These are phyloP conservation scores for Dipodomys merriami DNA, from an alignment of 2,113 vertebrate species.

Conservation along the genomic window DNA sequence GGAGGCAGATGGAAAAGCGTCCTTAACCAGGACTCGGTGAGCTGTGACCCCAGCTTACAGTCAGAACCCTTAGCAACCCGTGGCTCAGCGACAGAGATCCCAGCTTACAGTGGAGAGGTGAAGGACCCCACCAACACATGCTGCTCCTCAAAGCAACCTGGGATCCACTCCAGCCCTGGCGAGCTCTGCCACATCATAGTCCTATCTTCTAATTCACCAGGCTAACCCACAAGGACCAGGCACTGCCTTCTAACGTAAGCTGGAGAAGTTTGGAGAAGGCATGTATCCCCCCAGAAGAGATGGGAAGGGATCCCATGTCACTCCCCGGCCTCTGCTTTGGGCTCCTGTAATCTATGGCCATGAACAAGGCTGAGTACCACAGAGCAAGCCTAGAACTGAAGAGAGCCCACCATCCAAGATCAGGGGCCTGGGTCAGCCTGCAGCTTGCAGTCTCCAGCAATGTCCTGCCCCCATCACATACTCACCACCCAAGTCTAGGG, in stretches of 20 bases:
- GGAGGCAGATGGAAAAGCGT: not conserved
- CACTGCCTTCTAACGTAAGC: not conserved
- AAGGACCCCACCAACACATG: not conserved
- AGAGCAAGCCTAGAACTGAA: not conserved
- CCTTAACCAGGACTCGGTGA: no score
- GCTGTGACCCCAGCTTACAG: no score
- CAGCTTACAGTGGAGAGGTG: not conserved
- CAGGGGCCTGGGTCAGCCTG: not conserved
- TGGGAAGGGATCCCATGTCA: not conserved
- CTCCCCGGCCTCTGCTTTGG: not conserved
- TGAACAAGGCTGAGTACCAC: not conserved
- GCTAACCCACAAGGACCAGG: not conserved
- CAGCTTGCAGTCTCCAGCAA: not conserved
- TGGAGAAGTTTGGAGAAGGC: not conserved
- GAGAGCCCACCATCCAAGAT: not conserved
- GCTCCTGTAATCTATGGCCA: not conserved
- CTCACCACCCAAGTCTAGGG: no score
- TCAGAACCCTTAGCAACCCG: no score
- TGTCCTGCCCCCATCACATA: no score
- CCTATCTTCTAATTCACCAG: not conserved
- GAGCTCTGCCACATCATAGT: not conserved
- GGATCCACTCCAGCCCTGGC: not conserved
- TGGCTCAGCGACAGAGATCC: not conserved
- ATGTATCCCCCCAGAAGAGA: not conserved
- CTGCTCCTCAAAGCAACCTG: not conserved